Percentiles rank a stretch among this genome's conserved stretches.
phyloP scores from a whole-genome alignment of 2,888 invertebrate species.

The Aspidapion aeneum region DNA sequence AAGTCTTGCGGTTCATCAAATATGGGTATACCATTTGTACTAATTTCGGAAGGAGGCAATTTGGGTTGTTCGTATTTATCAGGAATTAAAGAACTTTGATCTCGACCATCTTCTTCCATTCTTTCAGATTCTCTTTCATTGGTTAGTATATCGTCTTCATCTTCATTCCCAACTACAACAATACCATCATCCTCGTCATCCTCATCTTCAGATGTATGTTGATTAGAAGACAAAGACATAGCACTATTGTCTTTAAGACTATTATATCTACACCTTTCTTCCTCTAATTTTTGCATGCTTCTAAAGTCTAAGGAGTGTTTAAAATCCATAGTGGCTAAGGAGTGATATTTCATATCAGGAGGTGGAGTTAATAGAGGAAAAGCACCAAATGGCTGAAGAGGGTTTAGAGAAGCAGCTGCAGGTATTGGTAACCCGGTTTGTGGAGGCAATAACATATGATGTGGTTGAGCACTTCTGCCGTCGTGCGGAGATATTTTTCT shows the following conservation, averaged over 20 bases:
- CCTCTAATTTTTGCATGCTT: constrained; percentile 51
- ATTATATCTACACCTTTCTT: constrained; percentile 26
- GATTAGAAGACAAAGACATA: constrained; percentile 36
- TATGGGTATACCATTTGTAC: constrained; percentile 16
- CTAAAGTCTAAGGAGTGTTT: constrained; percentile 64
- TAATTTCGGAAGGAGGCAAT: background rate
- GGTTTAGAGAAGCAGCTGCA: constrained; percentile 60
- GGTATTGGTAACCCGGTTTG: constrained; percentile 63
- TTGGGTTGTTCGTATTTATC: constrained; percentile 37
- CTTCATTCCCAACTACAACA: constrained; percentile 68
- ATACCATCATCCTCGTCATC: constrained; percentile 76
- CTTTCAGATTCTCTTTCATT: constrained; percentile 39
- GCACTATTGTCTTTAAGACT: constrained; percentile 40
- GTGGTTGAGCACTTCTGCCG: constrained; percentile 84
- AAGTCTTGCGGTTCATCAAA: constrained; percentile 65
- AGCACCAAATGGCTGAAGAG: constrained; percentile 72
- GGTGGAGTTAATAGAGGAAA: constrained; percentile 74
- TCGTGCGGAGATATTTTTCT: constrained; percentile 94
- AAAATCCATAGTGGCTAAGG: constrained; percentile 57
- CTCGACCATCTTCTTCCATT: background rate
- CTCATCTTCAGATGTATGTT: constrained; percentile 49
- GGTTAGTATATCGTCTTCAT: constrained; percentile 38
- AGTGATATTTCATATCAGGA: constrained; percentile 62
- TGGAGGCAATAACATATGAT: constrained; percentile 74
- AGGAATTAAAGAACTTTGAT: background rate